Evolutionary conservation across 2,888 invertebrate species (phyloP), one percentile per base, ranked within the genome.

Genomic region (Onchidella celtica): DNA sequence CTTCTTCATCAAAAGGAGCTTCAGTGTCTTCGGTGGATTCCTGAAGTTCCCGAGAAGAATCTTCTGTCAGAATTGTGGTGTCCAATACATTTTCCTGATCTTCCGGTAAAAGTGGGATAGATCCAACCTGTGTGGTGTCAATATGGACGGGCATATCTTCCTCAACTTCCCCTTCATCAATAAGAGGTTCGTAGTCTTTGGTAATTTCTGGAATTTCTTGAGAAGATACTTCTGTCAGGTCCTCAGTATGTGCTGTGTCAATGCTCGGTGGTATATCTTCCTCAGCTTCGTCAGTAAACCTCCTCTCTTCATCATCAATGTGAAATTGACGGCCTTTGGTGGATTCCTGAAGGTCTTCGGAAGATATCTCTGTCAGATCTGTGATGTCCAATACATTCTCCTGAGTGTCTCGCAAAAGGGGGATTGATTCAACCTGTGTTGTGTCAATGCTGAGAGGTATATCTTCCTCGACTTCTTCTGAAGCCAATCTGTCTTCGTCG

Each of bases 381-480:
- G 55, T 55, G 55, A 55, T 17, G 17, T 11, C 14, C 9, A 21
- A 9, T 63, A 9, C 63, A 21, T 63, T 24, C 9, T 66, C 34
- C 6, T 47, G 9, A 47, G 47, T 47, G 47, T 47, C 47, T 11
- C 9, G 47, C 47, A 47, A 47, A 6, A 47, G 17, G 17, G 47
- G 17, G 47, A 47, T 11, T 17, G 6, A 11, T 17, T 47, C 47
- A 47, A 17, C 17, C 47, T 47, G 47, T 17, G 47, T 47, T 11
- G 17, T 6, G 17, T 47, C 47, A 47, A 47, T 47, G 47, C 9
- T 17, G 17, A 47, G 6, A 47, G 47, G 47, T 47, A 61, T 27
- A n/a, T 61, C 66, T 66, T 66, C 66, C n/a, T 66, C 66, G 11
- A 66, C 32, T 9, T 11, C 29, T 66, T 66, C 34, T n/a, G 27